These are phyloP conservation scores for Pseudomyrmex cubaensis DNA, from an alignment of 1,140 invertebrate genomes.

Conservation along the genomic window DNA sequence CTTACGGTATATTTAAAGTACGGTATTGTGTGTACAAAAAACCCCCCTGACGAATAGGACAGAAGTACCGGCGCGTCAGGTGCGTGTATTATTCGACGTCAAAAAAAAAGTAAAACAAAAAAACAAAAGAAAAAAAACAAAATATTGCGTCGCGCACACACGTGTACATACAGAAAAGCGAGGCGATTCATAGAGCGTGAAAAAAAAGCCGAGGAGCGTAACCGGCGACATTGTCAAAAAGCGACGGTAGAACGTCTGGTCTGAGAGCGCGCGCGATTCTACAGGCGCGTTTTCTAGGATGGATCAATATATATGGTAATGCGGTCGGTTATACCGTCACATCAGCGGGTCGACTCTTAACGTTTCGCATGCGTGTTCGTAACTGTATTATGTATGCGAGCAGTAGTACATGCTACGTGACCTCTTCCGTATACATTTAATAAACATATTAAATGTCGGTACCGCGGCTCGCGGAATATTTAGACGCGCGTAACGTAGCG, in stretches of 20 bases:
- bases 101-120: no score
- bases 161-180: background rate
- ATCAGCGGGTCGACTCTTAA: constrained; percentile 38
- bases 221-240: constrained; percentile 37
- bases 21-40: background rate
- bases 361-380: constrained; percentile 30
- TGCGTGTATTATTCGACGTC: background rate
- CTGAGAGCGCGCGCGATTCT: background rate
- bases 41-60: background rate
- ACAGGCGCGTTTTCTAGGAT: constrained; percentile 36
- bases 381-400: constrained; percentile 63
- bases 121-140: background rate
- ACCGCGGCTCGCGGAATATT: background rate
- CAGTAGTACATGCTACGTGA: constrained; percentile 19
- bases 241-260: constrained; percentile 1
- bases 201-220: constrained; percentile 22
- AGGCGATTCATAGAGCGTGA: constrained; percentile 29
- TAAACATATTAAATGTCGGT: constrained; percentile 36
- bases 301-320: constrained; percentile 72
- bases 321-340: constrained; percentile 46
- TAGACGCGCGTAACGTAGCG: background rate
- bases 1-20: constrained; percentile 4
- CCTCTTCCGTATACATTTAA: constrained; percentile 24
- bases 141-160: no score
- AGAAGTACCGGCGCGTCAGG: background rate